phyloP scores from a whole-genome alignment of 1,140 invertebrate species.

The Atta texana region DNA sequence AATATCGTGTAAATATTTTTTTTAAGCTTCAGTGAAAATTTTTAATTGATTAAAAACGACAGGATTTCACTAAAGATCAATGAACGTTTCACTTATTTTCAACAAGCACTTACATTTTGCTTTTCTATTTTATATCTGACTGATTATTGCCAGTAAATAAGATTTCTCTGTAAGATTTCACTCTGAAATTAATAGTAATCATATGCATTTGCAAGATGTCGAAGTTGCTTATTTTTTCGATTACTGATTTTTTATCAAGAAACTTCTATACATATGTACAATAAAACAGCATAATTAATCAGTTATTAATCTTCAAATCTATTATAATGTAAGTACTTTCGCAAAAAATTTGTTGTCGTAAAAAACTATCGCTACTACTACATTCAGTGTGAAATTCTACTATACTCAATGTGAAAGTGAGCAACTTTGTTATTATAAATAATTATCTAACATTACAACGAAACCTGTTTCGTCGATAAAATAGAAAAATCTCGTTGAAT shows the following conservation, averaged over 20 bases:
- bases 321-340: not conserved
- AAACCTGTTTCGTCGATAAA: not conserved
- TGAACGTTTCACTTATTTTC: conserved; percentile 17
- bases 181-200: not conserved
- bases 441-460: not conserved
- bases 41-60: not conserved
- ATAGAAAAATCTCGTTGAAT: not conserved
- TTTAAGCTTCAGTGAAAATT: not conserved
- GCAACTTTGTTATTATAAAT: not conserved
- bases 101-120: not conserved
- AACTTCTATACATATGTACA: not conserved
- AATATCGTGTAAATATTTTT: not conserved
- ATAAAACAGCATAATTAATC: not conserved
- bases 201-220: not conserved
- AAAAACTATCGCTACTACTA: not conserved
- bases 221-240: not conserved
- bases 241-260: not conserved
- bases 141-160: not conserved
- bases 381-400: not conserved
- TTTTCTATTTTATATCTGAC: not conserved
- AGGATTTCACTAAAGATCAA: not conserved
- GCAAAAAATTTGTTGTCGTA: not conserved
- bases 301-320: conserved; percentile 2
- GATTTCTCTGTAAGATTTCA: conserved; percentile 25
- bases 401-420: not conserved